Evolutionary conservation across 2,797 vertebrate genomes (phyloP).

Genomic region (Intellagama lesueurii): DNA sequence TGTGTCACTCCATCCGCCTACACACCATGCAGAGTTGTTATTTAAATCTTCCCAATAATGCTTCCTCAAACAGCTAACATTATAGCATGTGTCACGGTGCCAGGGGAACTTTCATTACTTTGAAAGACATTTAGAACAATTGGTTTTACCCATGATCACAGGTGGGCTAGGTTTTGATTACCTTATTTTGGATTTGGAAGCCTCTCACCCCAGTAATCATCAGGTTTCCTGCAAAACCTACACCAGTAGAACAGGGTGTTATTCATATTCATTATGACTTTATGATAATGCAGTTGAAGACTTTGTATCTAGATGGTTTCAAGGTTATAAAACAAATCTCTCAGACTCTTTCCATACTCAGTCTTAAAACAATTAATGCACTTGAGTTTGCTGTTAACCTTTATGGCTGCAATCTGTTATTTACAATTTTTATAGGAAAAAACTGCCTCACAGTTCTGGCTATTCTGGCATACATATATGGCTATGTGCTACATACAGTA

Average conservation of each 20-base stretch:
- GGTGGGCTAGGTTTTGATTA: conserved; percentile 27
- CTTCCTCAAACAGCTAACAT: conserved; percentile 18
- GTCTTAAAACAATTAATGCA: background rate
- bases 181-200: conserved; percentile 27
- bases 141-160: conserved; percentile 9
- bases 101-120: conserved; percentile 32
- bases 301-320: background rate
- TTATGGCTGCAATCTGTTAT: background rate
- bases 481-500: background rate
- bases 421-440: background rate
- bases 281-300: conserved; percentile 17
- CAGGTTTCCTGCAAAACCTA: background rate
- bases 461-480: background rate
- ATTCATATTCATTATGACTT: conserved; percentile 4
- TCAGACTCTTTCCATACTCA: conserved; percentile 18
- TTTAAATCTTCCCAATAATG: conserved; percentile 31
- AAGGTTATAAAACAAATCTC: conserved; percentile 6
- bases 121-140: conserved; percentile 19
- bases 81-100: conserved; percentile 17
- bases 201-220: conserved; percentile 12
- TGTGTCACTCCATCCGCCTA: background rate
- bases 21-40: conserved; percentile 7
- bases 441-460: background rate
- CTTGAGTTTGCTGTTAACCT: conserved; percentile 21
- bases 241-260: background rate